Conservation (phyloP, 2,797 vertebrate species). For the Arnoldichthys spilopterus region DNA sequence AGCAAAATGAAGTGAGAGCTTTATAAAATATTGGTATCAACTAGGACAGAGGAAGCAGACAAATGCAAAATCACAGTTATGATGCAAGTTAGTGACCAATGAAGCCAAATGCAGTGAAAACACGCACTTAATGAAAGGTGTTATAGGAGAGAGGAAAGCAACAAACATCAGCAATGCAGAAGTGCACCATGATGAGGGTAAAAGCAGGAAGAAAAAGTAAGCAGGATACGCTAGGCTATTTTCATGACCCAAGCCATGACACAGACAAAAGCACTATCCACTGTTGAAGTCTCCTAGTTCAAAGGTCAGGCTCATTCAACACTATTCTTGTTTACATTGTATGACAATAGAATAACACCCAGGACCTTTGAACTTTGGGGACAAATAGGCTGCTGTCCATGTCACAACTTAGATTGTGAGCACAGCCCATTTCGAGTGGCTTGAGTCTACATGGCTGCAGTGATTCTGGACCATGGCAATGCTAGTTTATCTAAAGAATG, state of each 20-base stretch:
- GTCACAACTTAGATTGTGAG: slow-evolving; percentile 15
- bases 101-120: slow-evolving; percentile 13
- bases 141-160: background rate
- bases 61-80: slow-evolving; percentile 10
- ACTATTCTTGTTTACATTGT: background rate
- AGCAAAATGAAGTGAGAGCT: background rate
- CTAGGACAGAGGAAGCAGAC: background rate
- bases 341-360: background rate
- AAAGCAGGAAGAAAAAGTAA: background rate
- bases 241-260: slow-evolving; percentile 14
- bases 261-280: slow-evolving; percentile 7
- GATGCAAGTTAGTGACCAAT: background rate
- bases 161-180: slow-evolving; percentile 30
- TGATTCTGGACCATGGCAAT: slow-evolving; percentile 12
- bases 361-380: slow-evolving; percentile 1
- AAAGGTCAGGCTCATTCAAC: background rate
- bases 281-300: background rate
- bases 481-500: background rate
- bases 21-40: background rate
- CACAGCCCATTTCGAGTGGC: background rate
- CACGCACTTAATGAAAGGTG: slow-evolving; percentile 21
- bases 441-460: slow-evolving; percentile 23
- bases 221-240: background rate
- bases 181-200: background rate
- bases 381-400: slow-evolving; percentile 9